A percentile compares a stretch with the other conserved stretches of the same genome.
phyloP scores from a whole-genome alignment of 2,113 vertebrate genomes.

The Typhlomys cinereus region DNA sequence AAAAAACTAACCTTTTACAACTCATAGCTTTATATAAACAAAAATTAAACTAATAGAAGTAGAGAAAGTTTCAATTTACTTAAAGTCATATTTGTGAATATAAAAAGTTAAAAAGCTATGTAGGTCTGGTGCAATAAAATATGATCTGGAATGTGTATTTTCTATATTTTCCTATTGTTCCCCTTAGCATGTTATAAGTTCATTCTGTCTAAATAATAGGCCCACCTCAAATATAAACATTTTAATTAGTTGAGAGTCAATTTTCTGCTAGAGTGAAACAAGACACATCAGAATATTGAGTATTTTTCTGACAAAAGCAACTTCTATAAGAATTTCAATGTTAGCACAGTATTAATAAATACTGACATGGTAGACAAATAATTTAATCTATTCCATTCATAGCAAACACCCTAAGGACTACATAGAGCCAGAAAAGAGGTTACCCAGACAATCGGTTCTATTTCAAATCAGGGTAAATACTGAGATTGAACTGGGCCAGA shows the following conservation, averaged over 20 bases:
- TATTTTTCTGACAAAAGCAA: conserved; percentile 14
- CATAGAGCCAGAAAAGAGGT: not conserved
- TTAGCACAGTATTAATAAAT: not conserved
- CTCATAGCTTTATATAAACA: not conserved
- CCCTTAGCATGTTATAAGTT: not conserved
- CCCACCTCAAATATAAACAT: not conserved
- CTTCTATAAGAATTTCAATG: not conserved
- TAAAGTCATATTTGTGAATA: not conserved
- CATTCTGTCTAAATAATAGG: not conserved
- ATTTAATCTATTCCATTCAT: not conserved
- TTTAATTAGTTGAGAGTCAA: not conserved
- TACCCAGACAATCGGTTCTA: not conserved
- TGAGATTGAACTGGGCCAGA: too few species aligned
- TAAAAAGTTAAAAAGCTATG: not conserved
- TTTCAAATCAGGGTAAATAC: conserved; percentile 21
- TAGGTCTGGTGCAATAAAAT: not conserved
- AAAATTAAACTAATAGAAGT: not conserved
- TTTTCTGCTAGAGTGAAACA: not conserved
- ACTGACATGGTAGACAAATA: not conserved
- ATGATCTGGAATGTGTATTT: not conserved
- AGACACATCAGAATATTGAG: not conserved
- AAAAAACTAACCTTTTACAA: not conserved
- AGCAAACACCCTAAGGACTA: not conserved
- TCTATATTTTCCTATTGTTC: not conserved
- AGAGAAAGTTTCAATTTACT: not conserved